Evolutionary conservation across 2,113 vertebrate genomes (phyloP).

Genomic region (Microcebus murinus): DNA sequence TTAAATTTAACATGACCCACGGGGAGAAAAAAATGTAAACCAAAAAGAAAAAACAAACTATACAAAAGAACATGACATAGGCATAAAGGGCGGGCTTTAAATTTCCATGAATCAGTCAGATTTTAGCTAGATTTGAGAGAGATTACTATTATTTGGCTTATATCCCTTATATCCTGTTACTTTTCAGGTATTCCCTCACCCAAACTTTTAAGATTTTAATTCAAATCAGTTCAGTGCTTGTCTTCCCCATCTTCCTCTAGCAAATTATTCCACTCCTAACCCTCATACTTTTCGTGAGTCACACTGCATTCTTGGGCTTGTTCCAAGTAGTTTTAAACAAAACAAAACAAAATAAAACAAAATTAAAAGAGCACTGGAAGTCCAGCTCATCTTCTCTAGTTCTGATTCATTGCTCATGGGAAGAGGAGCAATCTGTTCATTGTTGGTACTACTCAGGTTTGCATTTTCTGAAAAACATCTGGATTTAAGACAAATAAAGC

Average conservation of each 20-base stretch:
- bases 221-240: too few relatives aligned
- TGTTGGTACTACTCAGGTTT: not conserved
- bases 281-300: not conserved
- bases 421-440: not conserved
- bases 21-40: not conserved
- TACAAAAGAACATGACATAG: not conserved
- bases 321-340: not conserved
- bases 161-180: not conserved
- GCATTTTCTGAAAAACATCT: not conserved
- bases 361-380: not conserved
- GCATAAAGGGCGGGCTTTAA: not conserved
- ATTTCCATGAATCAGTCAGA: not conserved
- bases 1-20: not conserved
- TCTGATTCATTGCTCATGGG: not conserved
- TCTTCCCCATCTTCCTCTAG: not conserved
- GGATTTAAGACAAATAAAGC: not conserved
- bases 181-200: not conserved
- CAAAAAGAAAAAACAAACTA: not conserved
- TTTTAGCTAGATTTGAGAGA: not conserved
- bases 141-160: not conserved
- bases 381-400: not conserved
- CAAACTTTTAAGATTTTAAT: not conserved
- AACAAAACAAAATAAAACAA: not conserved
- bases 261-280: not conserved
- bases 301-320: not conserved